A percentile compares a stretch with the other conserved stretches of the same genome.
Evolutionary conservation across 2,888 invertebrate genomes (phyloP).

Genomic region (Stratiomys singularior): DNA sequence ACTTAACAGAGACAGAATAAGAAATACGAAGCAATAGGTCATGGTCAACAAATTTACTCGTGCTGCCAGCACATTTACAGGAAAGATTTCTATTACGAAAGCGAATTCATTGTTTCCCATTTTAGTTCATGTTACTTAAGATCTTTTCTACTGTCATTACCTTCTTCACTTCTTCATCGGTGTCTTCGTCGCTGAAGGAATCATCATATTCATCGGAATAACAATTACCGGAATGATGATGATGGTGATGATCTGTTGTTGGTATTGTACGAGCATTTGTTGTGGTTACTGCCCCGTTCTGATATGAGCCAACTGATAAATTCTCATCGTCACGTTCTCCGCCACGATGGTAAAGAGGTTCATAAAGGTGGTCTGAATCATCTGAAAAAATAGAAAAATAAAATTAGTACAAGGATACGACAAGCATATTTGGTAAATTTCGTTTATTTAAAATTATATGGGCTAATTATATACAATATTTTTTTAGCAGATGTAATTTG

Average conservation of each 20-base stretch:
- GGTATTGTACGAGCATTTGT: not conserved
- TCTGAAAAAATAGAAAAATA: conserved; percentile 65
- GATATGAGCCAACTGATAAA: conserved; percentile 38
- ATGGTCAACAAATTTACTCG: conserved; percentile 33
- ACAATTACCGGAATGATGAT: conserved; percentile 57
- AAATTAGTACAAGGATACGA: too few species aligned
- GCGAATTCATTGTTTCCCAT: not conserved
- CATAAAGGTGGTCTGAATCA: conserved; percentile 78
- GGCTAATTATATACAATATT: too few species aligned
- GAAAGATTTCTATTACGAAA: conserved; percentile 27
- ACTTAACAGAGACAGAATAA: not conserved
- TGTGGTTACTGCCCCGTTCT: conserved; percentile 1
- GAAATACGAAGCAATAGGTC: conserved; percentile 25
- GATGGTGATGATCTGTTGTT: not conserved
- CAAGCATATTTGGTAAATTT: too few species aligned
- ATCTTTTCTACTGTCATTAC: conserved; percentile 52
- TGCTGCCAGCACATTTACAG: not conserved
- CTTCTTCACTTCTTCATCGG: conserved; percentile 61
- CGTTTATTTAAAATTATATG: too few species aligned
- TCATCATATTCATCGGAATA: conserved; percentile 74
- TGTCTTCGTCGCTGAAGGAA: conserved; percentile 74
- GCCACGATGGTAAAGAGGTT: conserved; percentile 68
- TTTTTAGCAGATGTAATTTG: too few species aligned
- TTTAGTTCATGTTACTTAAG: too few species aligned
- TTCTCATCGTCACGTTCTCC: conserved; percentile 46